Conservation (phyloP, 2,888 invertebrate genomes). For the Tuberolachnus salignus region DNA sequence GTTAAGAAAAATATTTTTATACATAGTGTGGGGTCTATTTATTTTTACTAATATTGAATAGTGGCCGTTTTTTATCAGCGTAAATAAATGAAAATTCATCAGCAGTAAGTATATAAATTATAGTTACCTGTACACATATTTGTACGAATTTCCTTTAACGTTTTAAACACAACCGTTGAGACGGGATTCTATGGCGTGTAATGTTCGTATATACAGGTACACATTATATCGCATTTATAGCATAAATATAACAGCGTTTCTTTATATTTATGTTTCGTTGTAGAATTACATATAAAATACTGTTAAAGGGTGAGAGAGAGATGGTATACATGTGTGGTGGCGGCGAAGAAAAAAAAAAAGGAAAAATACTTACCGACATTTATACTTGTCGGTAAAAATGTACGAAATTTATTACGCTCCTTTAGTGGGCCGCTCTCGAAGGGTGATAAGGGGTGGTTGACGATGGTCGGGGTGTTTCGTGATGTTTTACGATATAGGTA, state of each 20-base stretch:
- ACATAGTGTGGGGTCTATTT: too few species aligned
- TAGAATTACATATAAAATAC: slow-evolving; percentile 38
- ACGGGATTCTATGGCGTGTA: background rate
- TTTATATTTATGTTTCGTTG: slow-evolving; percentile 43
- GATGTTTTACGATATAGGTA: background rate
- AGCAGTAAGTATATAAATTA: background rate
- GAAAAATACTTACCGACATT: slow-evolving; percentile 41
- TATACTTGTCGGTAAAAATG: slow-evolving; percentile 54
- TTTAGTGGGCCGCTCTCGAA: background rate
- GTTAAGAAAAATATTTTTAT: too few species aligned
- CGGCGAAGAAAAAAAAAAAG: too few species aligned
- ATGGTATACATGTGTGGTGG: background rate
- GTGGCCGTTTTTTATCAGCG: background rate
- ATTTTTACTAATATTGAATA: too few species aligned
- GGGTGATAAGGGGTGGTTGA: background rate
- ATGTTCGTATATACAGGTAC: background rate
- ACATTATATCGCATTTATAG: background rate
- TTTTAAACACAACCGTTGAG: background rate
- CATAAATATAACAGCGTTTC: background rate
- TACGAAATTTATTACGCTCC: slow-evolving; percentile 42
- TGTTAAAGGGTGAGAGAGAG: slow-evolving; percentile 10
- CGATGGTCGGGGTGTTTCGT: background rate
- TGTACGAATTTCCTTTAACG: slow-evolving; percentile 30
- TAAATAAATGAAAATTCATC: background rate
- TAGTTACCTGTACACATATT: too few species aligned